Conservation (phyloP, 2,797 vertebrate species). For the Neosilurus mollespiculum region DNA sequence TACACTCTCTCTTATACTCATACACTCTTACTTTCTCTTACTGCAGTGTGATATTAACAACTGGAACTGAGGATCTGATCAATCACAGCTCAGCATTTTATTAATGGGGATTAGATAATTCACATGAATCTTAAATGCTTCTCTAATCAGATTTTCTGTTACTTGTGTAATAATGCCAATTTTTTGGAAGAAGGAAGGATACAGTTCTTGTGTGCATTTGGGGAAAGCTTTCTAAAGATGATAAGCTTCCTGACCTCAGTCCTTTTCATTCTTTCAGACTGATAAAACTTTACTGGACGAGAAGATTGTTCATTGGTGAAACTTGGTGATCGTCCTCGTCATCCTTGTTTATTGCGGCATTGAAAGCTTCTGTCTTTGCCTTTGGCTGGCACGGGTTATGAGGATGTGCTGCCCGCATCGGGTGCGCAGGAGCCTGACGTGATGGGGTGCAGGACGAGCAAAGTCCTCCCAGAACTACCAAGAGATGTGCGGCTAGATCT, state of each 20-base stretch:
- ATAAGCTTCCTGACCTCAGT: no score
- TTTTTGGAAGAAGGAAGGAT: not conserved
- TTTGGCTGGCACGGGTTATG: conserved; percentile 46
- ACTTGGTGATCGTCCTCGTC: not conserved
- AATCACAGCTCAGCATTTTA: not conserved
- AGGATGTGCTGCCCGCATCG: conserved; percentile 62
- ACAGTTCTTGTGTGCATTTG: not conserved
- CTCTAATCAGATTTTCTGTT: not conserved
- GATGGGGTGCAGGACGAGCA: conserved; percentile 99
- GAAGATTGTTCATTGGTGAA: not conserved
- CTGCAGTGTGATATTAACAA: not conserved
- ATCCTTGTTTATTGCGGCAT: not conserved
- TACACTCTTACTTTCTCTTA: no score
- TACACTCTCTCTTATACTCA: no score
- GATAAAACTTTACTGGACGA: not conserved
- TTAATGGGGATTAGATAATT: not conserved
- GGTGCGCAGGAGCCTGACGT: conserved; percentile 79
- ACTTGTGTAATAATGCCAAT: not conserved
- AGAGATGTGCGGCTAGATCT: conserved; percentile 90
- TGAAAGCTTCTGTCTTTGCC: conserved; percentile 19
- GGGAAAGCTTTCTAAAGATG: not conserved
- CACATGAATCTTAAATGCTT: not conserved
- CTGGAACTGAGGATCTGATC: not conserved
- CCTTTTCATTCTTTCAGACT: conserved; percentile 34
- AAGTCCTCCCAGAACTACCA: conserved; percentile 97